Evolutionary conservation across 2,888 invertebrate species (phyloP), one percentile per base, ranked within the genome.

Genomic region (Ethmia dodecea): DNA sequence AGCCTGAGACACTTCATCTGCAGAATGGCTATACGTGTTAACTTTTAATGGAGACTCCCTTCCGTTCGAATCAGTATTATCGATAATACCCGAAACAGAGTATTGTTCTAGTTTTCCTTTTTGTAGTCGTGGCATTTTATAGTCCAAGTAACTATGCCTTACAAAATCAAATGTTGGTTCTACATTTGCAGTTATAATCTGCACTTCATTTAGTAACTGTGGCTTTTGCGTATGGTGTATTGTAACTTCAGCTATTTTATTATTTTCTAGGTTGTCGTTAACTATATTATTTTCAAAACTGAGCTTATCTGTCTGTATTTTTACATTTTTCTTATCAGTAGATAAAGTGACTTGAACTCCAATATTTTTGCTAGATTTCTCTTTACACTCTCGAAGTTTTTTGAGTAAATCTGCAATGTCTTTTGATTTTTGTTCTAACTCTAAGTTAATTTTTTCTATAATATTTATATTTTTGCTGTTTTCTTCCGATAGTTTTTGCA

Each of bases 71-170:
- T 45, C 43, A 18, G 22, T 25, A 22, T 39, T 44, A 16, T 52
- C 52, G 27, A 40, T 51, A 8, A 42, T 13, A 15, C 44, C 31
- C 8, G 68, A 51, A 41, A 77, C 62, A 4, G 78, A 75, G 45
- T 57, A 52, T 30, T 69, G 66, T 48, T 81, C 71, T 26, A 78
- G 37, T 28, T 41, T 57, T 12, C 73, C 60, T 11, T 45, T 47
- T 29, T 64, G 52, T 6, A 81, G 54, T 34, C 52, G 50, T 42
- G 71, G 65, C 30, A 72, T 48, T 62, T 79, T 81, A 42, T 74
- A 67, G 47, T 66, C 61, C 13, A 66, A 42, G 45, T 79, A 78
- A 35, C 45, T 59, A 37, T 35, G 70, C 57, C 45, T 69, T 2
- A 66, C 49, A 31, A 55, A 59, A 33, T 71, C 60, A 41, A 70